Base-by-base conservation (phyloP, 2,888 invertebrate species). In the Dermolepida albohirtum region DNA sequence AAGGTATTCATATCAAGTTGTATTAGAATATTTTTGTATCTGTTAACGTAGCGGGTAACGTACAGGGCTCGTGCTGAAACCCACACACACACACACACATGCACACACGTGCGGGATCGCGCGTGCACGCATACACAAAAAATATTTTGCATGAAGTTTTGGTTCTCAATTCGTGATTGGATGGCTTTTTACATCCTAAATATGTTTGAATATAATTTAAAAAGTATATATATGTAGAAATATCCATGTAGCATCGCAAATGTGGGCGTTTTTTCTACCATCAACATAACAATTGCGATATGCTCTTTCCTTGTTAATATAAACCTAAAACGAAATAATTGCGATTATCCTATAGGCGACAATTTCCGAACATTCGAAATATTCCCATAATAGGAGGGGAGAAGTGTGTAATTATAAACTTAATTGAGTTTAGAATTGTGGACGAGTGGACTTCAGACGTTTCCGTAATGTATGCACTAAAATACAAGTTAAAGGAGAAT, bases 1-100 rank as follows among this genome's bases (percentile, higher is more conserved):
- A 59, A 43, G 12, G 65, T 68, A 55, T 66, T 55, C 55, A 55
- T 55, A 55, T 66, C 64, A 50, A 22, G n/a, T 64, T 51, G 16
- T 34, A 59, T 12, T n/a, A 55, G 34, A 55, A n/a, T 34, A 34
- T 41, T 64, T 51, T 39, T 12, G 50, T 50, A 16, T 51, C 50
- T 64, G 40, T 50, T 39, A 39, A 2, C 22, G n/a, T n/a, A 22
- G 4, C 22, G 22, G 22, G 22, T 4, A 22, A 22, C 22, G 4
- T 22, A 34, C 34, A 34, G 34, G 34, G 34, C 6, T 34, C 34
- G 1, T 49, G 57, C 22, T 12, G 50, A 14, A 22, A n/a, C n/a
- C 17, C 17, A 50, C 22, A n/a, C 10, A n/a, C 7, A 8, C 50
- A n/a, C n/a, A n/a, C n/a, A n/a, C n/a, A n/a, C n/a, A n/a, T n/a